phyloP scores from a whole-genome alignment of 2,888 invertebrate genomes.

The Eupithecia exiguata region DNA sequence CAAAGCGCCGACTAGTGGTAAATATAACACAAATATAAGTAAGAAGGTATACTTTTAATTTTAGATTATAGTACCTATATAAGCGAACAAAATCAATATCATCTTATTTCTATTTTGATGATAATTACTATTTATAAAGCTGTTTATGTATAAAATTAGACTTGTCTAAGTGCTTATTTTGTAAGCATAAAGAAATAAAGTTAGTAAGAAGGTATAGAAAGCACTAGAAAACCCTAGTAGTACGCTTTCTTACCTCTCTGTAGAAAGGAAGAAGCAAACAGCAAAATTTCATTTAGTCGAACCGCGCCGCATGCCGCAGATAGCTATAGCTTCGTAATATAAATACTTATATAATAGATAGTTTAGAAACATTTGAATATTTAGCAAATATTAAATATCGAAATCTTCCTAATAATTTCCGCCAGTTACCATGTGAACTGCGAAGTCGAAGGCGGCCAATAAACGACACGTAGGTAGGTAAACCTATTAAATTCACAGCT shows the following conservation, averaged over 20 bases:
- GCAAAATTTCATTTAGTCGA: constrained; percentile 45
- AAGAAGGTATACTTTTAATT: no score
- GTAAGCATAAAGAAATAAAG: no score
- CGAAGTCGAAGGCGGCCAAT: not conserved
- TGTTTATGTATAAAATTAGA: no score
- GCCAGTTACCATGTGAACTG: constrained; percentile 28
- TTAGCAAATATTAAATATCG: not conserved
- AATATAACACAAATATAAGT: not conserved
- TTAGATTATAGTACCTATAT: no score
- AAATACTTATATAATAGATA: not conserved
- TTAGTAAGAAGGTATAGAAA: not conserved
- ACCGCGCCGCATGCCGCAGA: constrained; percentile 36
- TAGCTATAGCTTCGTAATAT: constrained; percentile 2
- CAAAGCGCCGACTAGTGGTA: not conserved
- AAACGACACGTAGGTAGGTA: constrained; percentile 15
- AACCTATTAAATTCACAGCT: constrained; percentile 38
- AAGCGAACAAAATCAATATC: no score
- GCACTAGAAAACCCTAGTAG: not conserved
- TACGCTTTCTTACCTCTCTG: not conserved
- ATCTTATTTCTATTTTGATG: no score
- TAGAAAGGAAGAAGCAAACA: constrained; percentile 42
- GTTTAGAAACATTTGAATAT: not conserved
- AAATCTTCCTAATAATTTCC: constrained; percentile 50
- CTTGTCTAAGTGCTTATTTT: no score
- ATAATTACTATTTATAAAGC: no score